These are phyloP conservation scores for Anolis carolinensis DNA, from an alignment of 2,113 vertebrate species.

Conservation along the genomic window DNA sequence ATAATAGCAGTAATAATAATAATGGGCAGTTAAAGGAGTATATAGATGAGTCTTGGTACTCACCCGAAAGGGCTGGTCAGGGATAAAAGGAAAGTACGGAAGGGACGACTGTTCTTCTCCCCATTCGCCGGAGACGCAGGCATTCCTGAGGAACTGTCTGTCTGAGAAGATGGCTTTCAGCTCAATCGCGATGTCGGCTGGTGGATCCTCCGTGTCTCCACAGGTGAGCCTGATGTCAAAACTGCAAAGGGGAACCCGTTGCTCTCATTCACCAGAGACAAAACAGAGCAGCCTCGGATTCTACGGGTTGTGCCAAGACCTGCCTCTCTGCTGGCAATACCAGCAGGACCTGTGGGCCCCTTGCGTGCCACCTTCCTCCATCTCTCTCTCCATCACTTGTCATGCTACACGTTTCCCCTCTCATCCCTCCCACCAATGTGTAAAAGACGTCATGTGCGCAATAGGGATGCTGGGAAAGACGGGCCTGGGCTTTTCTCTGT, in stretches of 20 bases:
- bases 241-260: constrained; percentile 72
- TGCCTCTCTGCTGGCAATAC: background rate
- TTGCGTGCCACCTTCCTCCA: background rate
- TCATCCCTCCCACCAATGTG: no score
- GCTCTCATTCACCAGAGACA: constrained; percentile 30
- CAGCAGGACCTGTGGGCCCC: background rate
- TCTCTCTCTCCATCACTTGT: background rate
- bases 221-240: constrained; percentile 95
- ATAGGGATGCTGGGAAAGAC: constrained; percentile 29
- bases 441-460: background rate
- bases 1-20: background rate
- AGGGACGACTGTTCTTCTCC: constrained; percentile 90
- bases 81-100: constrained; percentile 96
- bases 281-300: rapidly evolving
- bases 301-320: constrained; percentile 32
- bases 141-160: constrained; percentile 90
- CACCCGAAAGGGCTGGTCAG: constrained; percentile 97
- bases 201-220: constrained; percentile 83
- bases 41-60: constrained; percentile 31
- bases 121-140: constrained; percentile 90
- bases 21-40: background rate
- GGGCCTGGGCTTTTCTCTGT: constrained; percentile 50
- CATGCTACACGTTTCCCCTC: background rate
- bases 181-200: constrained; percentile 91
- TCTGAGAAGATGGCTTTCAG: constrained; percentile 91